A percentile compares a stretch with the other conserved stretches of the same genome.
phyloP scores from a whole-genome alignment of 2,888 invertebrate genomes.

The Odontomyia ornata region DNA sequence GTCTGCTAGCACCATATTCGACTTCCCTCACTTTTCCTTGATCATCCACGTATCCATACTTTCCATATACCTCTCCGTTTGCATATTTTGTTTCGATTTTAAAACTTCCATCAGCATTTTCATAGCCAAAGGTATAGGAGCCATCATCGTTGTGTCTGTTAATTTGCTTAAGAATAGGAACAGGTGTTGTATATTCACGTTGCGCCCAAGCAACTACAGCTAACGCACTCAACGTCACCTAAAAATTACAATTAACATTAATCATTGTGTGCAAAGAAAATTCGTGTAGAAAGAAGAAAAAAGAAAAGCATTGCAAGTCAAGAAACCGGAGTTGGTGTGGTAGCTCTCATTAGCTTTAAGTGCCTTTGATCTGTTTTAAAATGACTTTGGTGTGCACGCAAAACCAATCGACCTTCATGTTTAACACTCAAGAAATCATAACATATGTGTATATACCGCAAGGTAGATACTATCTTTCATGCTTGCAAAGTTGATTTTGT shows the following conservation, averaged over 20 bases:
- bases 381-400: constrained; percentile 13
- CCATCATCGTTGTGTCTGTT: constrained; percentile 88
- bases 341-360: constrained; percentile 8
- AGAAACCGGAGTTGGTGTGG: constrained; percentile 33
- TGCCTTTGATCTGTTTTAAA: constrained; percentile 15
- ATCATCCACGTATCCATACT: constrained; percentile 89
- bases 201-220: constrained; percentile 61
- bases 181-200: constrained; percentile 74
- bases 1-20: constrained; percentile 83
- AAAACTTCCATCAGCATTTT: constrained; percentile 85
- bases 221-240: constrained; percentile 30
- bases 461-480: background rate
- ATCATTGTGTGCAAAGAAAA: background rate
- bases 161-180: constrained; percentile 83
- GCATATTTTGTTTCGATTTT: constrained; percentile 89
- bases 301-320: background rate
- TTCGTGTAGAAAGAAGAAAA: background rate
- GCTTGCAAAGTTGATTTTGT: constrained; percentile 2
- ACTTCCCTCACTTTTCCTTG: constrained; percentile 78
- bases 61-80: constrained; percentile 85
- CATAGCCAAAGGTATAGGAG: constrained; percentile 88
- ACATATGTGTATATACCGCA: background rate
- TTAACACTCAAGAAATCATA: constrained; percentile 15
- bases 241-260: background rate
- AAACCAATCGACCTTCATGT: constrained; percentile 27